phyloP scores from a whole-genome alignment of 2,888 invertebrate genomes.

The Andrena bicolor region DNA sequence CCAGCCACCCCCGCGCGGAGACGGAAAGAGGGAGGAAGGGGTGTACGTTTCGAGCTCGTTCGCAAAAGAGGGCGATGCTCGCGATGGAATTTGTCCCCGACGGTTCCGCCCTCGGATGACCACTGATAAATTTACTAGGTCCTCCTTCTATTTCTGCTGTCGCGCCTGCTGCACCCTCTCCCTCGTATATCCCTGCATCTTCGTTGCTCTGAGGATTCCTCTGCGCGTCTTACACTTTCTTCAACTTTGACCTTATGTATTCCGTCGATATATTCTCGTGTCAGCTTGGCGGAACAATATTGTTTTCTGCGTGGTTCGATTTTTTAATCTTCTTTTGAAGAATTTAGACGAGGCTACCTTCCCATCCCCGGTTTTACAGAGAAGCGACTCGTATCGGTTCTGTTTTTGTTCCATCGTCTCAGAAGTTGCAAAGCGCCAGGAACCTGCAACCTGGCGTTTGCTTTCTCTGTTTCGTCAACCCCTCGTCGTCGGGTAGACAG shows the following conservation, averaged over 20 bases:
- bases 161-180: conserved; percentile 35
- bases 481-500: conserved; percentile 33
- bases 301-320: too few relatives aligned
- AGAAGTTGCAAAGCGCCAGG: conserved; percentile 52
- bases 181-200: background rate
- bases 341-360: background rate
- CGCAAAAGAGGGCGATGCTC: conserved; percentile 78
- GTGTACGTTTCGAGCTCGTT: conserved; percentile 65
- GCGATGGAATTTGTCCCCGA: conserved; percentile 84
- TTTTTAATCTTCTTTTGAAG: too few relatives aligned
- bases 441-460: conserved; percentile 45
- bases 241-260: background rate
- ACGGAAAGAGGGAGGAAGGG: conserved; percentile 25
- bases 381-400: conserved; percentile 39
- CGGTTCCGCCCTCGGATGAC: conserved; percentile 83
- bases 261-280: too few relatives aligned
- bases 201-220: background rate
- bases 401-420: conserved; percentile 38
- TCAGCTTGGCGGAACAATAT: too few relatives aligned
- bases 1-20: conserved; percentile 47
- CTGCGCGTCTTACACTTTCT: background rate
- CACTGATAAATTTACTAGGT: conserved; percentile 84
- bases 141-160: conserved; percentile 67
- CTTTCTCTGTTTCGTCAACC: conserved; percentile 17
- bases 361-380: background rate